Evolutionary conservation across 2,797 vertebrate genomes (phyloP), one percentile per base, ranked within the genome.

Genomic region (Chelmon rostratus): DNA sequence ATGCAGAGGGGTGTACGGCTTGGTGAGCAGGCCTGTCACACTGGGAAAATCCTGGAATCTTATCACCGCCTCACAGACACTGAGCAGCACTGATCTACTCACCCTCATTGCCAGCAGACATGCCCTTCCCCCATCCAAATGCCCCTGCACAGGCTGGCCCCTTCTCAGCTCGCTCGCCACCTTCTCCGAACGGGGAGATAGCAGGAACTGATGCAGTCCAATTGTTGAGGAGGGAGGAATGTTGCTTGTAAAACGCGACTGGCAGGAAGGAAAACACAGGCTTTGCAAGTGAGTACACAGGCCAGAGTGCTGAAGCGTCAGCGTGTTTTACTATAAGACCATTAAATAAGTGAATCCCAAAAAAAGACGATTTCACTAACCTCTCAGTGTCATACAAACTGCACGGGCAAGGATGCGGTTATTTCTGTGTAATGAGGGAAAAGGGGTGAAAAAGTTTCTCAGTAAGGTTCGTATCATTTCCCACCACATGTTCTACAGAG

Each of bases 11-110:
- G 89, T 90, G 89, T 81, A 92, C 89, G 90, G 90, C 83, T 89
- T 93, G 90, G 91, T 91, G 93, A 93, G 93, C 94, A 90, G 93
- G 94, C 93, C 94, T 95, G 94, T 95, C 94, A 95, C 94, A 93
- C 93, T 92, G 89, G 92, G 93, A 95, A 95, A 96, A 96, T 94
- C 94, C 95, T 93, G 94, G 94, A 95, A 95, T 96, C 95, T 96
- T 96, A 96, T 96, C 95, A 90, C 90, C 73, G 93, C 91, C 93
- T 93, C 93, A 72, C 95, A 96, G 95, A 96, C 94, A 94, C 94
- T 93, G 92, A 95, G 94, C 94, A 69, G 85, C 89, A 84, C 94
- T 95, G 95, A 96, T 95, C 95, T 95, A 93, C 94, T 93, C 92
- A 90, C 92, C 94, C 94, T 92, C 84, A 88, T 90, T 94, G 95